Evolutionary conservation across 2,888 invertebrate species (phyloP).

Genomic region (Watsonalla cultraria): DNA sequence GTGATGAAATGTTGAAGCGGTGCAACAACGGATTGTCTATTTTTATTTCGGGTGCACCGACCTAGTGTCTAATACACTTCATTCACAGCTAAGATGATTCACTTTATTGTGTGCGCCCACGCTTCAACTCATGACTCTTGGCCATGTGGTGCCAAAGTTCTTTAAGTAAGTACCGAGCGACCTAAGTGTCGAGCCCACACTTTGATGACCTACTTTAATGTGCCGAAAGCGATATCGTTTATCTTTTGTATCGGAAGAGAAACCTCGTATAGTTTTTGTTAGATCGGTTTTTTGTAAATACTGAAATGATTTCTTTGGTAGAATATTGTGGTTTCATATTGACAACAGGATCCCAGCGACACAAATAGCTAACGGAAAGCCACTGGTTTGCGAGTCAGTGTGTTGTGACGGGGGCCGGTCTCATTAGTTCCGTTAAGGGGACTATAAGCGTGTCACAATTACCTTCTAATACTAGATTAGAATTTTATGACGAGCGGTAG

Average conservation of each 20-base stretch:
- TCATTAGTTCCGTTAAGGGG: slow-evolving; percentile 55
- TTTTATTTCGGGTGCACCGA: slow-evolving; percentile 59
- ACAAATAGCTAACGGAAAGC: slow-evolving; percentile 43
- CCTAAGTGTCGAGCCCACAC: slow-evolving; percentile 18
- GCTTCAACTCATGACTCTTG: slow-evolving; percentile 33
- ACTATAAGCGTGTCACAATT: slow-evolving; percentile 42
- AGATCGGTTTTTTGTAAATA: slow-evolving; percentile 15
- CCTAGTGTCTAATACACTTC: slow-evolving; percentile 55
- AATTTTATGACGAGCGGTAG: slow-evolving; percentile 15
- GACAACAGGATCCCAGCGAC: slow-evolving; percentile 34
- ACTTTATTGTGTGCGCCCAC: slow-evolving; percentile 59
- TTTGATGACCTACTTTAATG: slow-evolving; percentile 34
- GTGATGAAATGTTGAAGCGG: slow-evolving; percentile 40
- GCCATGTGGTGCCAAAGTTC: slow-evolving; percentile 35
- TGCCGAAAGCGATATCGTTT: slow-evolving; percentile 39
- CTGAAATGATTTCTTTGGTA: slow-evolving; percentile 6
- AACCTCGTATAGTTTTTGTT: slow-evolving; percentile 14
- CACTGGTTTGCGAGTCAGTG: slow-evolving; percentile 19
- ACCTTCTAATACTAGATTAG: slow-evolving; percentile 18
- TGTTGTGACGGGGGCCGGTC: slow-evolving; percentile 33
- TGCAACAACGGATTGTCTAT: slow-evolving; percentile 47
- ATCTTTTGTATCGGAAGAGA: slow-evolving; percentile 30
- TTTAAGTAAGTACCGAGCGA: slow-evolving; percentile 14
- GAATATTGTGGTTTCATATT: slow-evolving; percentile 11
- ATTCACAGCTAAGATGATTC: slow-evolving; percentile 62